phyloP scores from a whole-genome alignment of 2,888 invertebrate genomes.

The Cheilosia urbana region DNA sequence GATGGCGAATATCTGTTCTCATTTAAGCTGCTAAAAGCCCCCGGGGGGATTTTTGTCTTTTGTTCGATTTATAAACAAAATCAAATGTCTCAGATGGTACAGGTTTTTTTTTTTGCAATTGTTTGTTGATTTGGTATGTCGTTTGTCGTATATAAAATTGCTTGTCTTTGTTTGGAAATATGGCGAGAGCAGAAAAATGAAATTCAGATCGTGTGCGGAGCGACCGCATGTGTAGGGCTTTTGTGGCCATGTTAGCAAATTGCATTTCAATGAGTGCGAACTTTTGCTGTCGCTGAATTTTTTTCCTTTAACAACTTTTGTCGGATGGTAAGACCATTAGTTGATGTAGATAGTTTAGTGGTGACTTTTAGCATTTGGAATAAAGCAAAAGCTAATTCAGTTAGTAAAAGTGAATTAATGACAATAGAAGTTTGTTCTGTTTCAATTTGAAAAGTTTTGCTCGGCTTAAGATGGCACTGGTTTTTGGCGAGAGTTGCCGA shows the following conservation, averaged over 20 bases:
- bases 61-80: slow-evolving; percentile 11
- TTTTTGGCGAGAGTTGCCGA: too few species aligned
- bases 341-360: neutral
- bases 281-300: neutral
- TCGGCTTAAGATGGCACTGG: too few species aligned
- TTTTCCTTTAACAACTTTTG: neutral
- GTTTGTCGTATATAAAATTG: neutral
- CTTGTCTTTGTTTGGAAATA: slow-evolving; percentile 24
- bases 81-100: slow-evolving; percentile 1
- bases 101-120: slow-evolving; percentile 33
- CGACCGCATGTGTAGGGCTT: slow-evolving; percentile 14
- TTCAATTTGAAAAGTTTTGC: too few species aligned
- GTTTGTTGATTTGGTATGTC: slow-evolving; percentile 7
- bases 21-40: slow-evolving; percentile 22
- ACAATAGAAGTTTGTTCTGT: too few species aligned
- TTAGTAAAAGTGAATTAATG: neutral
- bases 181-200: neutral
- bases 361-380: neutral
- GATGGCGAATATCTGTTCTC: slow-evolving; percentile 16
- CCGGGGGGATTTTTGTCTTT: neutral
- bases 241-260: slow-evolving; percentile 14
- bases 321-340: neutral
- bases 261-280: slow-evolving; percentile 10
- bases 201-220: neutral
- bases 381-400: neutral